Conservation (phyloP, 2,113 vertebrate species). For the Excalfactoria chinensis region DNA sequence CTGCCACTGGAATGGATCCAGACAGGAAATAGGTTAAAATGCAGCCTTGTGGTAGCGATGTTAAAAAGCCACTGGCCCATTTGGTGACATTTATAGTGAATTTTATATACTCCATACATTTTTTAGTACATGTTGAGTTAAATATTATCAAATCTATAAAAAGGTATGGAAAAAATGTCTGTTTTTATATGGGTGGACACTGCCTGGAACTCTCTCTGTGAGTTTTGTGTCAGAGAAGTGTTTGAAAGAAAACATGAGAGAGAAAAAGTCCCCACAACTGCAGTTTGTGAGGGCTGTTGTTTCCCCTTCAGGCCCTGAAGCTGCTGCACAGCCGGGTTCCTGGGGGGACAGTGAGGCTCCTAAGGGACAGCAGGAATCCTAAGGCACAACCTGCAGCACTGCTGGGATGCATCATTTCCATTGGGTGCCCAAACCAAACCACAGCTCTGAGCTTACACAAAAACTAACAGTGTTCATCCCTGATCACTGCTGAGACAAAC, state of each 20-base stretch:
- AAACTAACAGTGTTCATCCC: not conserved
- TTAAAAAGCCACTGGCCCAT: slow-evolving; percentile 50
- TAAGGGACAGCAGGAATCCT: not conserved
- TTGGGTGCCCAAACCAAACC: not conserved
- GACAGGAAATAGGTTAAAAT: slow-evolving; percentile 70
- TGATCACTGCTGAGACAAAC: not conserved
- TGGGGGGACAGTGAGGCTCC: not conserved
- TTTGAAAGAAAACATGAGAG: slow-evolving; percentile 50
- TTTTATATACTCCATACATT: slow-evolving; percentile 62
- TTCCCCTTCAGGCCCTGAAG: not conserved
- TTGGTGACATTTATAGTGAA: slow-evolving; percentile 61
- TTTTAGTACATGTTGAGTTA: slow-evolving; percentile 49
- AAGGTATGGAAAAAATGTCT: slow-evolving; percentile 64
- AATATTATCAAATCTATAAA: slow-evolving; percentile 70
- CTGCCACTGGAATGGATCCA: slow-evolving; percentile 59
- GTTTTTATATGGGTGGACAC: slow-evolving; percentile 30
- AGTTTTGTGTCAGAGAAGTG: slow-evolving; percentile 31
- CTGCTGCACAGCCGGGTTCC: not conserved
- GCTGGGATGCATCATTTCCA: not conserved
- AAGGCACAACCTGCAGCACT: not conserved
- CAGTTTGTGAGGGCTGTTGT: not conserved
- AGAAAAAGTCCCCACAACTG: not conserved
- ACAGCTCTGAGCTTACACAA: not conserved
- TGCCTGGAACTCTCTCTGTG: slow-evolving; percentile 43
- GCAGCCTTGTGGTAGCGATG: slow-evolving; percentile 54